phyloP scores from a whole-genome alignment of 2,888 invertebrate species.

The Andrena haemorrhoa region DNA sequence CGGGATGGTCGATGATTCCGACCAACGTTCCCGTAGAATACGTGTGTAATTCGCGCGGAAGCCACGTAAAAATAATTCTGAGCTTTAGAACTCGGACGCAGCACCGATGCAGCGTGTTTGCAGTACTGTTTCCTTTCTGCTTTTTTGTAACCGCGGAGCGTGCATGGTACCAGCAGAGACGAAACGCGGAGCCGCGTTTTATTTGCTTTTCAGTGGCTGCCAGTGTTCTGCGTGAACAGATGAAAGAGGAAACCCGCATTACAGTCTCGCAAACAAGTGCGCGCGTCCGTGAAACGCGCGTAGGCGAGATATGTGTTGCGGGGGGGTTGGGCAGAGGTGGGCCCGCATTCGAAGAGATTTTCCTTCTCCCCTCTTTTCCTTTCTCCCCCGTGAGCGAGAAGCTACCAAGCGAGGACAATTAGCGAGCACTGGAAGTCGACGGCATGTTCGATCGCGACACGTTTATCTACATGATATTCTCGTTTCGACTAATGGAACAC shows the following conservation, averaged over 20 bases:
- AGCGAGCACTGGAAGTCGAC: conserved; percentile 7
- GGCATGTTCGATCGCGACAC: conserved; percentile 22
- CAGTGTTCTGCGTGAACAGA: conserved; percentile 29
- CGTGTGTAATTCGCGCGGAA: neutral
- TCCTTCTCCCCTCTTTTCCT: neutral
- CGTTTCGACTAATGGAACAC: conserved; percentile 30
- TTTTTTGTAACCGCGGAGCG: conserved; percentile 28
- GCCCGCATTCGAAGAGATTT: neutral
- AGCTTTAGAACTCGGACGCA: neutral
- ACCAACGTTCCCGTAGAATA: neutral
- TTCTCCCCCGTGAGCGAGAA: neutral
- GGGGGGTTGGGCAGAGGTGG: neutral
- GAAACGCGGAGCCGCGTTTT: conserved; percentile 68
- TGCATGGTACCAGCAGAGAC: conserved; percentile 45
- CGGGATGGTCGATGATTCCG: conserved; percentile 1
- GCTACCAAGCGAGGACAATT: conserved; percentile 12
- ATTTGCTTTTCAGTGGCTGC: conserved; percentile 60
- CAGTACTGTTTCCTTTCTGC: conserved; percentile 4
- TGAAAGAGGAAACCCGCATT: conserved; percentile 52
- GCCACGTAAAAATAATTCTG: conserved; percentile 23
- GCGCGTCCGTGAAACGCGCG: neutral
- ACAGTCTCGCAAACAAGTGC: conserved; percentile 18
- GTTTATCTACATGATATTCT: conserved; percentile 35
- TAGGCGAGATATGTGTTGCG: neutral
- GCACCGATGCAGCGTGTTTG: conserved; percentile 15